Percentiles rank a stretch among this genome's conserved stretches.
Conservation (phyloP, 2,797 vertebrate genomes). For the Arnoldichthys spilopterus region DNA sequence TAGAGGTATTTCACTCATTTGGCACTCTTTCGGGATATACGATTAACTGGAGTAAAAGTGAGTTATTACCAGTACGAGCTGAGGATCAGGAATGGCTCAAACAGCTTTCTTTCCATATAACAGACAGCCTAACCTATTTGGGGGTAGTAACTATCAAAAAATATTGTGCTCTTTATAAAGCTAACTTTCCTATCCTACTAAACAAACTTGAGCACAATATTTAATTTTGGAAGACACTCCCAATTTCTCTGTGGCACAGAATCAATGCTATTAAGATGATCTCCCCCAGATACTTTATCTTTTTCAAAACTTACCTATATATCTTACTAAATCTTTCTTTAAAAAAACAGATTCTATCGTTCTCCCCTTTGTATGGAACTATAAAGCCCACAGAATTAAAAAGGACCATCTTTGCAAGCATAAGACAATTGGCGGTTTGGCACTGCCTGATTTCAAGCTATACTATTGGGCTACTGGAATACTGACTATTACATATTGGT, state of each 20-base stretch:
- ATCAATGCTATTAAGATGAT: constrained; percentile 49
- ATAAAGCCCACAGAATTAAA: constrained; percentile 21
- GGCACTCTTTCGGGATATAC: constrained; percentile 23
- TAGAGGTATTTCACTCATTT: constrained; percentile 17
- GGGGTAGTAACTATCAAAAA: constrained; percentile 31
- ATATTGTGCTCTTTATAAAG: constrained; percentile 23
- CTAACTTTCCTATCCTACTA: constrained; percentile 24
- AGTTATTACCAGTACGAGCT: background rate
- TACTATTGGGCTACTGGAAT: constrained; percentile 29
- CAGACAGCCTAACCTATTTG: constrained; percentile 32
- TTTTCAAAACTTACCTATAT: constrained; percentile 38
- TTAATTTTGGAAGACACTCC: constrained; percentile 47
- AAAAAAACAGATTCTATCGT: constrained; percentile 27
- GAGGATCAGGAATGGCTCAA: background rate
- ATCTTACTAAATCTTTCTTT: constrained; percentile 15
- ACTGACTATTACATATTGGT: background rate
- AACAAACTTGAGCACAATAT: background rate
- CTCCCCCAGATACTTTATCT: constrained; percentile 31
- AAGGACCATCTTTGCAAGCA: constrained; percentile 37
- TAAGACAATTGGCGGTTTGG: constrained; percentile 16
- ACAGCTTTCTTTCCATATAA: background rate
- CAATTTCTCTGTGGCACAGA: constrained; percentile 42
- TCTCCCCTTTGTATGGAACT: constrained; percentile 39
- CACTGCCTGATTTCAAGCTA: constrained; percentile 2
- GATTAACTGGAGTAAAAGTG: constrained; percentile 33